A percentile compares a stretch with the other conserved stretches of the same genome.
Evolutionary conservation across 2,797 vertebrate genomes (phyloP).

Genomic region (Fistularia commersonii): DNA sequence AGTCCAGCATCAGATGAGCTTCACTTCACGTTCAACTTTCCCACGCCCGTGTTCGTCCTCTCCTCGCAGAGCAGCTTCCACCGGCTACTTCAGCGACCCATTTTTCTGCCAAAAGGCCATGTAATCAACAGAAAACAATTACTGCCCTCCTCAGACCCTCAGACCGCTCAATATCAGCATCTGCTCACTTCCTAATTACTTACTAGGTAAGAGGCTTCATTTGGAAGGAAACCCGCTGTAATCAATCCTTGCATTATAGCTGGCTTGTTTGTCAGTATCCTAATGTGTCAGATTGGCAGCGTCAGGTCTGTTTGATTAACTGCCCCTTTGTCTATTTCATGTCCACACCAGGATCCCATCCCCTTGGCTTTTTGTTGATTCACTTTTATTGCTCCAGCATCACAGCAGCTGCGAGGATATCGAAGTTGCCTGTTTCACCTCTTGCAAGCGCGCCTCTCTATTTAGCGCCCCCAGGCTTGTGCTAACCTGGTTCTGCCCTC

Average conservation of each 20-base stretch:
- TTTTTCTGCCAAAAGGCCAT: conserved; percentile 54
- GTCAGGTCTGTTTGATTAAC: conserved; percentile 30
- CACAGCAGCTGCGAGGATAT: no score
- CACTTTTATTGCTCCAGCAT: no score
- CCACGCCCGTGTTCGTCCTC: not conserved
- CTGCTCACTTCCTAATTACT: conserved; percentile 68
- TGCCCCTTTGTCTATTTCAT: conserved; percentile 7
- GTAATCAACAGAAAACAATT: conserved; percentile 67
- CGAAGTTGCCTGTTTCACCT: conserved; percentile 4
- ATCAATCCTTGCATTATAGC: conserved; percentile 55
- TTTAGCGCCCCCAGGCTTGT: not conserved
- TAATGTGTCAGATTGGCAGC: conserved; percentile 31
- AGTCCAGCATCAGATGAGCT: no score
- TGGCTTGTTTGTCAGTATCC: conserved; percentile 54
- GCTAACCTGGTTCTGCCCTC: conserved; percentile 17
- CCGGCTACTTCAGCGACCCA: conserved; percentile 43
- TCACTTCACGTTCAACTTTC: not conserved
- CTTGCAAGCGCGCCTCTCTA: not conserved
- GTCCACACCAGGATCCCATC: not conserved
- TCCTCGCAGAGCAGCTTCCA: conserved; percentile 7
- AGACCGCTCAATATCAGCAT: conserved; percentile 53
- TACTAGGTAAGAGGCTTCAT: conserved; percentile 54
- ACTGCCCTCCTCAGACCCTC: conserved; percentile 42
- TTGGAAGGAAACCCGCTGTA: conserved; percentile 43
- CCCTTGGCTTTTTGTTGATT: no score